Evolutionary conservation across 2,797 vertebrate genomes (phyloP).

Genomic region (Urophycis tenuis): DNA sequence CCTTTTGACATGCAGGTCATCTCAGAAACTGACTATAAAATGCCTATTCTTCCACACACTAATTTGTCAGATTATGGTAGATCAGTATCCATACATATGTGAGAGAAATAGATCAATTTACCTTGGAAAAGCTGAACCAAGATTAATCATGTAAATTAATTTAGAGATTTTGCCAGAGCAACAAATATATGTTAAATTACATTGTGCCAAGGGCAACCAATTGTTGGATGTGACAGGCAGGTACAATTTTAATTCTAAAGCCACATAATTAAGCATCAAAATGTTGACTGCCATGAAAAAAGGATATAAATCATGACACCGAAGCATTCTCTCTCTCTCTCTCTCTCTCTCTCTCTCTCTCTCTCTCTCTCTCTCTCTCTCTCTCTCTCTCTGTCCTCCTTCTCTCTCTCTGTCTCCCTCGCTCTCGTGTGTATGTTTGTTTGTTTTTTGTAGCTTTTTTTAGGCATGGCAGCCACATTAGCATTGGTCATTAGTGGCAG

Average conservation of each 20-base stretch:
- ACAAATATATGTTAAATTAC: not conserved
- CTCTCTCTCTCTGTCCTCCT: too few relatives aligned
- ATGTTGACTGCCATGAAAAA: constrained; percentile 90
- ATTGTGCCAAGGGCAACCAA: constrained; percentile 63
- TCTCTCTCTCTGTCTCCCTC: too few relatives aligned
- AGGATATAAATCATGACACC: constrained; percentile 56
- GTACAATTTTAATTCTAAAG: constrained; percentile 86
- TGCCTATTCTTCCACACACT: not conserved
- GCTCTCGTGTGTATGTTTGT: not conserved
- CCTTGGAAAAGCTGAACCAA: not conserved
- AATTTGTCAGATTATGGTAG: not conserved
- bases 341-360: not conserved
- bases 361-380: too few relatives aligned
- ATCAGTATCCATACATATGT: not conserved
- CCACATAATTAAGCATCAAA: constrained; percentile 91
- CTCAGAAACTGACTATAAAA: not conserved
- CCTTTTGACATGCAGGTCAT: not conserved
- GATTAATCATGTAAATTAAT: not conserved
- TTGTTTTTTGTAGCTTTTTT: constrained; percentile 68
- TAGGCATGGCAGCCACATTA: constrained; percentile 98
- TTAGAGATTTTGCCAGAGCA: not conserved
- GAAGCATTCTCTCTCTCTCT: constrained; percentile 72
- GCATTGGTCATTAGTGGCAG: constrained; percentile 99
- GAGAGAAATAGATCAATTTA: not conserved
- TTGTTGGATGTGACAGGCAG: constrained; percentile 81